Percentiles rank a stretch among this genome's conserved stretches.
Evolutionary conservation across 2,797 vertebrate species (phyloP).

Genomic region (Epinephelus awoara): DNA sequence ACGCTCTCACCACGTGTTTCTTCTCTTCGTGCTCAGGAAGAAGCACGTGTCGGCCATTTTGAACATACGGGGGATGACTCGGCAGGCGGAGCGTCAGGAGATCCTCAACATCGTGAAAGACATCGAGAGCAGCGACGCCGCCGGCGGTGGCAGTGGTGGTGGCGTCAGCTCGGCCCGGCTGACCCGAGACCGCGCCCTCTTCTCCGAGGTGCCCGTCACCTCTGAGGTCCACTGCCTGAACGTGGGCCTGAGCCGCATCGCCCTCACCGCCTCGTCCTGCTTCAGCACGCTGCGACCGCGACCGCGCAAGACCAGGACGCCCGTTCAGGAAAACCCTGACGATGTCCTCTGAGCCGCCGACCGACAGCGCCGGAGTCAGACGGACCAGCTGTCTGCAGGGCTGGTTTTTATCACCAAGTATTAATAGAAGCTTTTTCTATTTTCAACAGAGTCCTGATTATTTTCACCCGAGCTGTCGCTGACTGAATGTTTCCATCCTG

Average conservation of each 20-base stretch:
- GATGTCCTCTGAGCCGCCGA: conserved; percentile 70
- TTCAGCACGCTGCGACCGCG: conserved; percentile 71
- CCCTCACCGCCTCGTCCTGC: conserved; percentile 84
- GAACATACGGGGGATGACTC: conserved; percentile 89
- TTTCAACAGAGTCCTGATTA: too few species aligned
- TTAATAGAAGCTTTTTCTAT: too few species aligned
- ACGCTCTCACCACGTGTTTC: neutral
- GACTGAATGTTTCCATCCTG: neutral
- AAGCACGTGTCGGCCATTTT: conserved; percentile 92
- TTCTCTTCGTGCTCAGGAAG: conserved; percentile 75
- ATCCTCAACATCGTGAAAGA: conserved; percentile 91
- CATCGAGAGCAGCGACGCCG: conserved; percentile 81
- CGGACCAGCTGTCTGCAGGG: too few species aligned
- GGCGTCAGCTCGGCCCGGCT: conserved; percentile 10
- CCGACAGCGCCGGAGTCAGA: too few species aligned
- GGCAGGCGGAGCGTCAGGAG: conserved; percentile 87
- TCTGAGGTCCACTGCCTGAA: conserved; percentile 88
- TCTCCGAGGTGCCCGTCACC: conserved; percentile 89
- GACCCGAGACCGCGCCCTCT: conserved; percentile 85
- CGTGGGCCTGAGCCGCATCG: conserved; percentile 85
- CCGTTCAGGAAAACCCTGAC: conserved; percentile 66
- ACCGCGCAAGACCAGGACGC: conserved; percentile 63
- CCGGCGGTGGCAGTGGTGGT: conserved; percentile 31
- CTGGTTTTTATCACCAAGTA: too few species aligned
- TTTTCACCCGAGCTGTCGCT: too few species aligned